Evolutionary conservation across 2,797 vertebrate genomes (phyloP).

Genomic region (Ptychadena robeensis): DNA sequence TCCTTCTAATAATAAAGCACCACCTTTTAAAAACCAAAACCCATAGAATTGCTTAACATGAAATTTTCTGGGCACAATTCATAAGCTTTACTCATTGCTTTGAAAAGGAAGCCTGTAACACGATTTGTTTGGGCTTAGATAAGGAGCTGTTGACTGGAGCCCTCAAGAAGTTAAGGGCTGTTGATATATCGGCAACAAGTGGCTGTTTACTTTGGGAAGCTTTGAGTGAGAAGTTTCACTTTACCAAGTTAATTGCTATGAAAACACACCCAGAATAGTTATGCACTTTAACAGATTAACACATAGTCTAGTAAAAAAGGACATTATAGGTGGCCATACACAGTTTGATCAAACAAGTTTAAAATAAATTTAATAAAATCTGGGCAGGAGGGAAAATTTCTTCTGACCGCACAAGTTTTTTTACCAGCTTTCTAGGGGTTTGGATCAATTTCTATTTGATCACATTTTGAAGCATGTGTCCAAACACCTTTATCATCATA

Average conservation of each 20-base stretch:
- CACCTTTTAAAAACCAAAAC: background rate
- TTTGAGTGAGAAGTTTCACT: constrained; percentile 56
- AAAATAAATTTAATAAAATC: too few relatives aligned
- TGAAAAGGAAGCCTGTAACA: constrained; percentile 49
- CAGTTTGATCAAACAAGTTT: too few relatives aligned
- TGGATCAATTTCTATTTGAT: too few relatives aligned
- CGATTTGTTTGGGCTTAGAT: constrained; percentile 51
- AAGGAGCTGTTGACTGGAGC: constrained; percentile 50
- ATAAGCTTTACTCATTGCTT: constrained; percentile 47
- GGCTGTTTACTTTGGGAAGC: constrained; percentile 59
- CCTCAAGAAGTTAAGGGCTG: constrained; percentile 54
- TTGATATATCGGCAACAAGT: constrained; percentile 60
- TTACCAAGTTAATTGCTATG: constrained; percentile 49
- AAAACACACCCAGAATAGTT: constrained; percentile 34
- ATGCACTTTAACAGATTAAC: constrained; percentile 30
- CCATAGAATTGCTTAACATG: constrained; percentile 3
- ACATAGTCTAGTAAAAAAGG: background rate
- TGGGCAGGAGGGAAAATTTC: too few relatives aligned
- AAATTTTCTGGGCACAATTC: constrained; percentile 51
- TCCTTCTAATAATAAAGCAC: background rate
- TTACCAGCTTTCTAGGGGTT: too few relatives aligned
- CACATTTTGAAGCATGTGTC: too few relatives aligned
- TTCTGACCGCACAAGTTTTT: too few relatives aligned
- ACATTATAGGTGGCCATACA: too few relatives aligned
- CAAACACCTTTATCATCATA: too few relatives aligned